Conservation (phyloP, 64 coral and sea anemone genomes). For the Trachythela sp. region DNA sequence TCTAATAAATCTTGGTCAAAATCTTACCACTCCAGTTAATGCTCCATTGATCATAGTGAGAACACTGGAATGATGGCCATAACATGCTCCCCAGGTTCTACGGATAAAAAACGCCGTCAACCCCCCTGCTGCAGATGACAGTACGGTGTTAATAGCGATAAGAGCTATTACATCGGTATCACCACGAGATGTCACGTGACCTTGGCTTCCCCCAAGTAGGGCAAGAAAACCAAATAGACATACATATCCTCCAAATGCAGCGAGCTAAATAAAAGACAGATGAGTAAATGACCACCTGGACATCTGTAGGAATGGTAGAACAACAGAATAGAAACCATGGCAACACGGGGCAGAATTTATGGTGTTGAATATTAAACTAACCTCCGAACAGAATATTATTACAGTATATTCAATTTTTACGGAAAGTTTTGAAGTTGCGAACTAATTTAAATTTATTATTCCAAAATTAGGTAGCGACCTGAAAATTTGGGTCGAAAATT, state of each 20-base stretch:
- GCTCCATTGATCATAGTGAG: constrained; percentile 36
- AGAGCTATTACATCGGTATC: background rate
- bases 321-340: too few relatives aligned
- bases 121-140: constrained; percentile 18
- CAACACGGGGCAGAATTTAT: too few relatives aligned
- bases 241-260: constrained; percentile 36
- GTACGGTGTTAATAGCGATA: constrained; percentile 22
- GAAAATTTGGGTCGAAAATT: too few relatives aligned
- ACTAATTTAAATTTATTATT: too few relatives aligned
- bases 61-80: constrained; percentile 39
- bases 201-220: constrained; percentile 21
- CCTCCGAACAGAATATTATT: too few relatives aligned
- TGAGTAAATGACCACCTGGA: too few relatives aligned
- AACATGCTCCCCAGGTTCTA: constrained; percentile 32
- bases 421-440: too few relatives aligned
- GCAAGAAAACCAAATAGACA: constrained; percentile 44
- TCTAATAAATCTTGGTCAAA: too few relatives aligned
- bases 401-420: too few relatives aligned
- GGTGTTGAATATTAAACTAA: too few relatives aligned
- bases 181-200: background rate
- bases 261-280: constrained; percentile 24
- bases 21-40: constrained; percentile 38
- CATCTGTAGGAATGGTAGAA: too few relatives aligned
- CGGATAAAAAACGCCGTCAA: constrained; percentile 41
- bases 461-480: too few relatives aligned